A percentile compares a stretch with the other conserved stretches of the same genome.
Conservation (phyloP, 1,140 invertebrate species). For the Aethina tumida region DNA sequence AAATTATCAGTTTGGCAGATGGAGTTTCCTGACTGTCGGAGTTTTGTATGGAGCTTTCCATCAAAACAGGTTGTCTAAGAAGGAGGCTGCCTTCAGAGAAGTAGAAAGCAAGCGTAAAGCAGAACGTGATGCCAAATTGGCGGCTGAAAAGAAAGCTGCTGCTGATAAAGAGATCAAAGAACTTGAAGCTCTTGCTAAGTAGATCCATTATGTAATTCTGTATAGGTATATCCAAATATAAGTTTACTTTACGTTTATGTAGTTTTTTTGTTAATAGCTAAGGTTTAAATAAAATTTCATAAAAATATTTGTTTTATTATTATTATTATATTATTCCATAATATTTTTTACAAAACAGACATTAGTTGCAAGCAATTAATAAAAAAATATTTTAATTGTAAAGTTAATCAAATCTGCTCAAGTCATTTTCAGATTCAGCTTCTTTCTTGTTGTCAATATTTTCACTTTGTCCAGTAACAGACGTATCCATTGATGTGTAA, state of each 20-base stretch:
- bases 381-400: conserved; percentile 10
- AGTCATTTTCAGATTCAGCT: conserved; percentile 6
- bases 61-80: conserved; percentile 55
- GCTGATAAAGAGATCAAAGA: conserved; percentile 37
- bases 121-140: conserved; percentile 56
- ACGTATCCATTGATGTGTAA: neutral
- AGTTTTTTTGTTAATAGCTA: no score
- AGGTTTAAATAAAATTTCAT: conserved; percentile 1
- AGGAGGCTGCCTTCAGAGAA: conserved; percentile 51
- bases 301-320: neutral
- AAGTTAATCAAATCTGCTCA: conserved; percentile 24
- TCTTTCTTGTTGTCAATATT: neutral
- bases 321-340: neutral
- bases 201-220: no score
- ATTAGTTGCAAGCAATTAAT: neutral
- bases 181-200: conserved; percentile 28
- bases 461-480: neutral
- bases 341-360: neutral
- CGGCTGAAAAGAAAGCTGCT: conserved; percentile 51
- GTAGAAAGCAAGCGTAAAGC: conserved; percentile 54
- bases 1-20: conserved; percentile 54
- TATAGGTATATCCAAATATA: no score
- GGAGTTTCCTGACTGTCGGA: conserved; percentile 56
- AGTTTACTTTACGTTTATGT: no score
- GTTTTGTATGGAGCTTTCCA: conserved; percentile 60